A percentile compares a stretch with the other conserved stretches of the same genome.
These are phyloP conservation scores for Scaptomyza hsui DNA, from an alignment of 1,140 invertebrate species.

Conservation along the genomic window DNA sequence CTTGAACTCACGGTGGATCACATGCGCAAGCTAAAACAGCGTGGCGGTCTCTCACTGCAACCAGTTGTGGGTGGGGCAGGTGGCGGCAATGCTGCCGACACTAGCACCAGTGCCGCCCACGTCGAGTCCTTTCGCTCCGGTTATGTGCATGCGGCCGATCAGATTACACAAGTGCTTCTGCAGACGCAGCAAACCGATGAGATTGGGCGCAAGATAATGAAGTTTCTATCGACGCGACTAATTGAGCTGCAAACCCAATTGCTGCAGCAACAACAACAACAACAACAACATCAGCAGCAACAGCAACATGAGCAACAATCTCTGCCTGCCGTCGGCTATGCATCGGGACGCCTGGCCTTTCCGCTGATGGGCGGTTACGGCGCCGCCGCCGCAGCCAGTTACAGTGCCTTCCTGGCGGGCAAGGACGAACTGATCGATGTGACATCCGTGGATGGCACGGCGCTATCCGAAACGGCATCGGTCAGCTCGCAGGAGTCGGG, in stretches of 20 bases:
- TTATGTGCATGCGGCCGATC: conserved; percentile 95
- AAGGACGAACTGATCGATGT: conserved; percentile 80
- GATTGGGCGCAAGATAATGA: conserved; percentile 92
- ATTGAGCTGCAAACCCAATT: conserved; percentile 86
- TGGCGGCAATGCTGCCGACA: conserved; percentile 22
- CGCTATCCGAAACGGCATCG: conserved; percentile 73
- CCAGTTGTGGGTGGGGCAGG: conserved; percentile 77
- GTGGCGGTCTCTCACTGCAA: conserved; percentile 71
- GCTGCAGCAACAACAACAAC: conserved; percentile 64
- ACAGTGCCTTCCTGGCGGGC: conserved; percentile 60
- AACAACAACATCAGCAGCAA: conserved; percentile 43
- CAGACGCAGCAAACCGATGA: conserved; percentile 90
- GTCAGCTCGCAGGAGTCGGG: conserved; percentile 72
- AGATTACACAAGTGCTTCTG: conserved; percentile 93
- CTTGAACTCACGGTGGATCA: conserved; percentile 98
- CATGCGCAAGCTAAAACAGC: conserved; percentile 91
- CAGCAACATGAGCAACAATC: conserved; percentile 48
- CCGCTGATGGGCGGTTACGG: conserved; percentile 66
- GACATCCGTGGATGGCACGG: conserved; percentile 73
- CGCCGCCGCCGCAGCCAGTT: conserved; percentile 60
- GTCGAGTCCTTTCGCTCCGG: conserved; percentile 93
- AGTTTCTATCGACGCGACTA: conserved; percentile 92
- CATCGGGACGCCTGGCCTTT: conserved; percentile 53
- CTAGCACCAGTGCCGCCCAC: conserved; percentile 85
- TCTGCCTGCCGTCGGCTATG: conserved; percentile 47